phyloP scores from a whole-genome alignment of 37 sponge, comb jelly and placozoan genomes.

The Diacarnus erythraeanus region DNA sequence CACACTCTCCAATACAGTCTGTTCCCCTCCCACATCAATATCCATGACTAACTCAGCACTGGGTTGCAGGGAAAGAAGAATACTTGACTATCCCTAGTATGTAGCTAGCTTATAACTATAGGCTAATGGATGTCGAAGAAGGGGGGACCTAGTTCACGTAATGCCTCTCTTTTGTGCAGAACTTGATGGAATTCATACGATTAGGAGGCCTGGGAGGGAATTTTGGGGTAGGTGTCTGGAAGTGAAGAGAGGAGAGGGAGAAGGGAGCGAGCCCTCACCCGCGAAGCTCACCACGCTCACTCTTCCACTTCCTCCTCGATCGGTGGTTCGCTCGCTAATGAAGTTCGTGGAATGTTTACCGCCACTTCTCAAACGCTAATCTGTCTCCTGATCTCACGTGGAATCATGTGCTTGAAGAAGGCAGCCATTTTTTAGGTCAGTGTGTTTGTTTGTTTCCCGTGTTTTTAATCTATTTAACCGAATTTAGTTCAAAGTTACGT shows the following conservation, averaged over 20 bases:
- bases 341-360: conserved; percentile 35
- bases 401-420: conserved; percentile 77
- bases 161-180: neutral
- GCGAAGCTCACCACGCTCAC: neutral
- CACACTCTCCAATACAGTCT: conserved; percentile 28
- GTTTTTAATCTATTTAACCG: neutral
- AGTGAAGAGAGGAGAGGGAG: neutral
- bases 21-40: conserved; percentile 30
- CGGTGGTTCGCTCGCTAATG: neutral
- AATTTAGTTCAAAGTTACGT: neutral
- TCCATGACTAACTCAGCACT: conserved; percentile 48
- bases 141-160: neutral
- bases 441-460: conserved; percentile 8
- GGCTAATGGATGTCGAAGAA: too few relatives aligned
- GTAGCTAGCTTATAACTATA: too few relatives aligned
- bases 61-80: too few relatives aligned
- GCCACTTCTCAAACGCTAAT: conserved; percentile 68
- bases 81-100: too few relatives aligned
- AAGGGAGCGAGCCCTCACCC: neutral
- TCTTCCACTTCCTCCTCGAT: neutral
- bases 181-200: neutral
- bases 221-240: neutral
- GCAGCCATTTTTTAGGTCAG: conserved; percentile 65
- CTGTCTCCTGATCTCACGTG: conserved; percentile 92
- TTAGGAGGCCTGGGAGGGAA: neutral